Conservation (phyloP, 2,797 vertebrate genomes). For the Neosilurus hyrtlii region DNA sequence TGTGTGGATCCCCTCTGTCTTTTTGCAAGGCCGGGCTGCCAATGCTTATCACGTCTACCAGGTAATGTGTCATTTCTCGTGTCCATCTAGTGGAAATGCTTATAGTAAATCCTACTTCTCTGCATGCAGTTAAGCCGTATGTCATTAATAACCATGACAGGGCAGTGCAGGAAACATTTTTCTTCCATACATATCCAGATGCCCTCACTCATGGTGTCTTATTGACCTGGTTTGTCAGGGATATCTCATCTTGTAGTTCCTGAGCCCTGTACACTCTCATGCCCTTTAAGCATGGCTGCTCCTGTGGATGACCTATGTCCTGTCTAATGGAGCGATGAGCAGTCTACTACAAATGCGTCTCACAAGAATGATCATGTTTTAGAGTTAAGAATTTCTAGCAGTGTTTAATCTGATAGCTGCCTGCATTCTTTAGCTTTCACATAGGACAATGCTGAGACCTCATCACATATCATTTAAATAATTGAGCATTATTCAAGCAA, state of each 20-base stretch:
- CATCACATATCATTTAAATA: background rate
- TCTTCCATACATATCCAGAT: background rate
- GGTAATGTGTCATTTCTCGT: constrained; percentile 65
- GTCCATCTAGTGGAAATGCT: background rate
- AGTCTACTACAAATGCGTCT: background rate
- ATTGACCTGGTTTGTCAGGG: constrained; percentile 2
- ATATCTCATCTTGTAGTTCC: background rate
- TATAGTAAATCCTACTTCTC: constrained; percentile 1
- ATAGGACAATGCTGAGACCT: background rate
- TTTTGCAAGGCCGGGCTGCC: constrained; percentile 90
- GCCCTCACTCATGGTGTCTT: constrained; percentile 32
- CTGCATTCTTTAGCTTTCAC: background rate
- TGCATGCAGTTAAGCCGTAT: background rate
- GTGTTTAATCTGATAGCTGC: background rate
- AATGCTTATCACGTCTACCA: constrained; percentile 97
- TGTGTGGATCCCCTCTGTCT: constrained; percentile 98
- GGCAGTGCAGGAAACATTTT: background rate
- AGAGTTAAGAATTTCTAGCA: background rate
- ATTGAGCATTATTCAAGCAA: constrained; percentile 3
- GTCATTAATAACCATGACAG: constrained; percentile 1
- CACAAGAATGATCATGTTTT: background rate
- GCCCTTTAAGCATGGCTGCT: constrained; percentile 11
- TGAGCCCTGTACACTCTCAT: background rate
- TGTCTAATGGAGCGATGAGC: constrained; percentile 18
- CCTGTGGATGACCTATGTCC: constrained; percentile 12